Evolutionary conservation across 1,140 invertebrate genomes (phyloP).

Genomic region (Psix sp.): DNA sequence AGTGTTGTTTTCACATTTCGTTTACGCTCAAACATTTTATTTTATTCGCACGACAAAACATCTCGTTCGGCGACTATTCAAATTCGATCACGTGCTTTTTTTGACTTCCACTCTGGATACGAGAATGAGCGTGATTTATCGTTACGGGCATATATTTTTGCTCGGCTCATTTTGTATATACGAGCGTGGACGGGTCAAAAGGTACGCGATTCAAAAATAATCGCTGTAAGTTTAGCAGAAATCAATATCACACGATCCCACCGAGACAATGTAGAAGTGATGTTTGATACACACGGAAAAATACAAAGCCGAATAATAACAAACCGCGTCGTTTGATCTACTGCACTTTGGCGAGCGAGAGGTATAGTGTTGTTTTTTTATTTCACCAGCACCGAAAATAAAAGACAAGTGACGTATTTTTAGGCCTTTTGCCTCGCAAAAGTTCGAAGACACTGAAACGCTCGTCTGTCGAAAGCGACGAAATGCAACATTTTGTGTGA

Average conservation of each 20-base stretch:
- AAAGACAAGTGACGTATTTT: conserved; percentile 57
- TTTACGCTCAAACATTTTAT: too few species aligned
- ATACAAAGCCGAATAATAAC: conserved; percentile 25
- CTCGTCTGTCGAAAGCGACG: conserved; percentile 44
- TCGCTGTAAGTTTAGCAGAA: conserved; percentile 17
- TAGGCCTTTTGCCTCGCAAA: conserved; percentile 55
- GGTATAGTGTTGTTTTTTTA: conserved; percentile 31
- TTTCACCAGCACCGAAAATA: conserved; percentile 53
- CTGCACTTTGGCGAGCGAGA: conserved; percentile 32
- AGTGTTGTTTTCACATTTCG: too few species aligned
- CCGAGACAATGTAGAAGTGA: conserved; percentile 25
- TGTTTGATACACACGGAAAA: conserved; percentile 16
- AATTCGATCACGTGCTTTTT: not conserved
- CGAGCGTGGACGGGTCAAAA: too few species aligned
- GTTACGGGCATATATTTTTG: too few species aligned
- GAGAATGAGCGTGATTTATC: too few species aligned
- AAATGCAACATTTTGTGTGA: conserved; percentile 37
- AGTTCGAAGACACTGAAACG: conserved; percentile 53
- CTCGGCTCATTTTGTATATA: too few species aligned
- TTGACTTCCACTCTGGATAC: not conserved
- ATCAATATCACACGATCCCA: conserved; percentile 12
- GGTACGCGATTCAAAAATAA: conserved; percentile 19
- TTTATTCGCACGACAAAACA: not conserved
- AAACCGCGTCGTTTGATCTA: conserved; percentile 33
- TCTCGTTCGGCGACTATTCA: not conserved